Evolutionary conservation across 2,113 vertebrate genomes (phyloP), one percentile per base, ranked within the genome.

Genomic region (Climacteris rufus): DNA sequence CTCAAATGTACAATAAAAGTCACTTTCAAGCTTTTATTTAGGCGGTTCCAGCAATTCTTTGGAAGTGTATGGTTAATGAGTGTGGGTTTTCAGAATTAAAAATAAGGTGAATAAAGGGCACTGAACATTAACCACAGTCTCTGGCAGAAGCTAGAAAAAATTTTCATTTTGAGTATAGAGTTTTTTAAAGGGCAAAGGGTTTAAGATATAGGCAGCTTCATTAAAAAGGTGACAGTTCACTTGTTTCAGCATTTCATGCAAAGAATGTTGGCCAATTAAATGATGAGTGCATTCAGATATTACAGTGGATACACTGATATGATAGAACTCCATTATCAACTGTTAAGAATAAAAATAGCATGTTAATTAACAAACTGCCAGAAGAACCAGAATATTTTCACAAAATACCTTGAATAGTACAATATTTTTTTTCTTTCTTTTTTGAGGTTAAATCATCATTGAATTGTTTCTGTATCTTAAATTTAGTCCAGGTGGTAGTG

Each of bases 161-260:
- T 91, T 92, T 96, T 94, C 85, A 93, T 96, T 93, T 90, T 88
- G 39, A 92, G 89, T 92, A 92, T 87, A 92, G 92, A 89, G 94
- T 96, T 92, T 94, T 95, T 93, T 68, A 92, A 52, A 95, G 95
- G 76, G 59, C 75, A 95, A 85, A 87, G 28, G 37, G 93, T 72
- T 97, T 95, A 94, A 81, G 88, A 83, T 68, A 92, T 91, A 97
- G 78, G 71, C 70, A 96, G 79, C 93, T 91, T 94, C 88, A 94
- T 92, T 94, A 92, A 93, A 91, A 91, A 83, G 94, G 71, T 96
- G 94, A 95, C 88, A 97, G 95, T 94, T 97, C 37, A 83, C 91
- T 95, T 95, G 54, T 92, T 97, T 90, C 76, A 95, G 84, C 91
- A 94, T 60, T 97, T 86, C 80, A 91, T 84, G 77, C 24, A 37